Percentiles rank a stretch among this genome's conserved stretches.
Conservation (phyloP, 1,140 invertebrate genomes). For the Penaeus japonicus region DNA sequence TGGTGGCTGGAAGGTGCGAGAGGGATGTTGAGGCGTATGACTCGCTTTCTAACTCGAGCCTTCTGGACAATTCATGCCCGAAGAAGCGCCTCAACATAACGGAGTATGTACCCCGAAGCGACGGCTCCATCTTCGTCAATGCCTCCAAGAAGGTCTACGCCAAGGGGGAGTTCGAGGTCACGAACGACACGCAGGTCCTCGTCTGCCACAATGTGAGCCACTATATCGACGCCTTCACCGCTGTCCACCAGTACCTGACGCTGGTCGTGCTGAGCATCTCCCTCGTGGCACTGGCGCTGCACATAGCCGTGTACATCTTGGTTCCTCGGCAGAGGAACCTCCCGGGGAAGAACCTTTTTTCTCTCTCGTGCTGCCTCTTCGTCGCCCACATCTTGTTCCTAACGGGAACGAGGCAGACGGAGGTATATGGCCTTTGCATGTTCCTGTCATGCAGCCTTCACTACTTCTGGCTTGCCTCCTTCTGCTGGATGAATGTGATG, state of each 20-base stretch:
- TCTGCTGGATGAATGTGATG: constrained; percentile 97
- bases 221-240: not conserved
- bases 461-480: constrained; percentile 91
- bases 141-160: constrained; percentile 32
- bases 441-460: constrained; percentile 81
- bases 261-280: constrained; percentile 62
- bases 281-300: constrained; percentile 63
- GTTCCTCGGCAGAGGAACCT: constrained; percentile 67
- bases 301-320: constrained; percentile 66
- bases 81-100: constrained; percentile 22
- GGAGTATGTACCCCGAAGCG: constrained; percentile 10
- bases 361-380: constrained; percentile 66
- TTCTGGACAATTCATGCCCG: constrained; percentile 40
- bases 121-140: constrained; percentile 39
- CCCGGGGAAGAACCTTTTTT: constrained; percentile 68
- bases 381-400: constrained; percentile 67
- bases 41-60: not conserved
- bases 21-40: not conserved
- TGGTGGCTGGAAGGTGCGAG: constrained; percentile 36
- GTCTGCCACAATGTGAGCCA: constrained; percentile 34
- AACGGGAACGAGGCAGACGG: constrained; percentile 60
- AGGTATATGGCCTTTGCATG: constrained; percentile 63
- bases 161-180: constrained; percentile 43
- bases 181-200: constrained; percentile 14
- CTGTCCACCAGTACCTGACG: constrained; percentile 16